phyloP scores from a whole-genome alignment of 1,140 invertebrate genomes.

The Neodiprion lecontei region DNA sequence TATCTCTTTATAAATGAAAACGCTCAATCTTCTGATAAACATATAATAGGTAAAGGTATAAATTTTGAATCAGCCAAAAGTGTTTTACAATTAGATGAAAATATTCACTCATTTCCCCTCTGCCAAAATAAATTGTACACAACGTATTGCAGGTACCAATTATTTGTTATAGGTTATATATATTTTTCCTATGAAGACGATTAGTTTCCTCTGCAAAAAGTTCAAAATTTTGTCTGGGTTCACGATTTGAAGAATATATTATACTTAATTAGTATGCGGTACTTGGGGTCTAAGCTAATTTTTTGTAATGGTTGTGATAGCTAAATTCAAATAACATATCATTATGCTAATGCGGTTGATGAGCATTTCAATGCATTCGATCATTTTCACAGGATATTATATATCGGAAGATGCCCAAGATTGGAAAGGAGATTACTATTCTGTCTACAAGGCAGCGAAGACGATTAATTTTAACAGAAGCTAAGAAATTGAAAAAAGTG shows the following conservation, averaged over 20 bases:
- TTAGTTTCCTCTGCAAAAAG: neutral
- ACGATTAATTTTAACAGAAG: neutral
- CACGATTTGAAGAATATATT: too few relatives aligned
- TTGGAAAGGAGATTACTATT: neutral
- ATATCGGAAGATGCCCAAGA: neutral
- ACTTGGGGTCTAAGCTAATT: too few relatives aligned
- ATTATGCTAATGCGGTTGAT: too few relatives aligned
- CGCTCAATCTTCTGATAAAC: neutral
- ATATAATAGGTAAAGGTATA: neutral
- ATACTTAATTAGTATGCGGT: too few relatives aligned
- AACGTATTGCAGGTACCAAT: neutral
- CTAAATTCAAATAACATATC: too few relatives aligned
- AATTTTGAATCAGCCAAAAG: neutral
- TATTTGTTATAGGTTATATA: neutral
- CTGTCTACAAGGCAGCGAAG: neutral
- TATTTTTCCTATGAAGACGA: neutral
- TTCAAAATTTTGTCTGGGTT: neutral
- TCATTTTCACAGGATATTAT: too few relatives aligned
- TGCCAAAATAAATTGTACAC: neutral
- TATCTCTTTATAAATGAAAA: too few relatives aligned
- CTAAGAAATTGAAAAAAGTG: too few relatives aligned
- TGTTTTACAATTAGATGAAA: neutral
- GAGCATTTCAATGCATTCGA: too few relatives aligned
- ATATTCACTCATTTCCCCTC: neutral
- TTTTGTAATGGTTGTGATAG: too few relatives aligned